These are phyloP conservation scores for Balearica regulorum DNA, from an alignment of 2,797 vertebrate genomes.

Conservation along the genomic window DNA sequence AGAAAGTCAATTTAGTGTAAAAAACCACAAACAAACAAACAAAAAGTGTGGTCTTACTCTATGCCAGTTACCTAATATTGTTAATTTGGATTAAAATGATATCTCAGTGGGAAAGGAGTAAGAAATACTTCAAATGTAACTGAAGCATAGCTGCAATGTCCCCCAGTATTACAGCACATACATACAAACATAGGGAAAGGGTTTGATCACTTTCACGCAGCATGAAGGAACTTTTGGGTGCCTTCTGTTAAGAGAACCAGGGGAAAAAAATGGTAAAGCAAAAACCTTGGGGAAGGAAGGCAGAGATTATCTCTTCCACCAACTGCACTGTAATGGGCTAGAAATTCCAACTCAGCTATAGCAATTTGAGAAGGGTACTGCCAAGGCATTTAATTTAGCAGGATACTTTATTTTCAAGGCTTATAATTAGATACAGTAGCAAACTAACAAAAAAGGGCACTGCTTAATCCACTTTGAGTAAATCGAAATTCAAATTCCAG, in stretches of 20 bases:
- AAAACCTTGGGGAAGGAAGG: not conserved
- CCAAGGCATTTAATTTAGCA: not conserved
- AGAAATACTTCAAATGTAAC: not conserved
- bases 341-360: not conserved
- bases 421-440: not conserved
- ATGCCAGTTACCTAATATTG: not conserved
- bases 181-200: not conserved
- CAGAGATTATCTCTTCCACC: not conserved
- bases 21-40: not conserved
- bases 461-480: not conserved
- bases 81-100: not conserved
- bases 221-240: not conserved
- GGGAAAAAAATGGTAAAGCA: not conserved
- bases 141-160: not conserved
- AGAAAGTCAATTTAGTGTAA: not conserved
- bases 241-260: not conserved
- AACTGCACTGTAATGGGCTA: not conserved
- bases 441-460: not conserved
- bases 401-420: not conserved
- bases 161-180: not conserved
- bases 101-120: not conserved
- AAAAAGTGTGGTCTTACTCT: not conserved
- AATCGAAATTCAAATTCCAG: not conserved
- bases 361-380: not conserved
- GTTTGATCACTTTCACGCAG: not conserved